Percentiles rank a stretch among this genome's conserved stretches.
Evolutionary conservation across 2,113 vertebrate species (phyloP).

Genomic region (Microcebus tavaratra): DNA sequence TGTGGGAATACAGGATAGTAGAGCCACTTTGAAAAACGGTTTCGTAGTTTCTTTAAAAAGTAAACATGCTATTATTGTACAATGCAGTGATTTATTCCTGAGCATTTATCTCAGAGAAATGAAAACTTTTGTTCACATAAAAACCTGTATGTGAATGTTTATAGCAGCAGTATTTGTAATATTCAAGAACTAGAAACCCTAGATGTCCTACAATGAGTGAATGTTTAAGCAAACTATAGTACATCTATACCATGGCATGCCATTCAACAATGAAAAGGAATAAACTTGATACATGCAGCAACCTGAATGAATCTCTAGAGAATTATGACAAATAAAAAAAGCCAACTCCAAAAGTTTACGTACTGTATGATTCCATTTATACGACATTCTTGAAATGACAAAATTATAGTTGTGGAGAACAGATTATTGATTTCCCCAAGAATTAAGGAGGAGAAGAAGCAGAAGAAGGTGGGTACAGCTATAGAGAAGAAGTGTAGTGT

Average conservation of each 20-base stretch:
- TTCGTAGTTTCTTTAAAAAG: background rate
- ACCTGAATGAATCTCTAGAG: background rate
- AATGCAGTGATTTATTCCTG: background rate
- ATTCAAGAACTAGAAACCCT: background rate
- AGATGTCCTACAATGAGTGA: background rate
- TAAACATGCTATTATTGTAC: background rate
- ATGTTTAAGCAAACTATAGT: background rate
- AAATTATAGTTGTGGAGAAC: background rate
- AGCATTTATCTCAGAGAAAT: background rate
- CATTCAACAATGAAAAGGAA: background rate
- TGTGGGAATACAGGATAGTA: background rate
- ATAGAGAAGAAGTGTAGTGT: background rate
- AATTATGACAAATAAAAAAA: background rate
- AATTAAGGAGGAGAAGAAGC: background rate
- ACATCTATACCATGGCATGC: background rate
- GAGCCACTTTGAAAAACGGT: background rate
- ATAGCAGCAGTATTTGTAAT: background rate
- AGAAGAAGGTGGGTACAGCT: background rate
- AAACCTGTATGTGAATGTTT: background rate
- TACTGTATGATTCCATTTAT: background rate
- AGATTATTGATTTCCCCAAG: background rate
- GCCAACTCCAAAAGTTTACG: background rate
- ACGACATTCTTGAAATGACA: background rate
- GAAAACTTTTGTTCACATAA: background rate
- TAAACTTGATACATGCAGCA: background rate